Base-by-base conservation (phyloP, 2,113 vertebrate genomes). In the Tupaia tana region DNA sequence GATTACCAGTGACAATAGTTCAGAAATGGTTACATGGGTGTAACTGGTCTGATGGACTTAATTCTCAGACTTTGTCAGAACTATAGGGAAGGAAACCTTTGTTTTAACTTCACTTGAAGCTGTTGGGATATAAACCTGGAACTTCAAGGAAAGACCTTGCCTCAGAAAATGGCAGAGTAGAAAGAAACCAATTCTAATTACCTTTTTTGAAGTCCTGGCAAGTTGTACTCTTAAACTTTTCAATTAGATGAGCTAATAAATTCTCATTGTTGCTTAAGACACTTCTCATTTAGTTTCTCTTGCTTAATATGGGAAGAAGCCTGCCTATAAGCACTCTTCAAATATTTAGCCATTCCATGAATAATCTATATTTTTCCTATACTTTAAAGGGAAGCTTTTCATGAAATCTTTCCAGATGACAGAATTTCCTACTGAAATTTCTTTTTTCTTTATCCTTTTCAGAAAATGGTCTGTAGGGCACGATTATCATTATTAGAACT, bases 401-500 rank as follows among this genome's bases (percentile, higher is more conserved):
- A 61, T 70, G 74, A 94, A 86, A 24, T 83, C 67, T 69, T 56
- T 70, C 34, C 31, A 75, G 3, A 34, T 64, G n/a, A 90, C 95
- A 3, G 20, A 61, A 56, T 9, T 73, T 85, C 22, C 34, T 25
- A 29, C n/a, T 64, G 31, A 89, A 91, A 75, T 80, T 77, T 87
- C 58, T 61, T 89, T 69, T 95, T 22, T 43, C 61, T 92, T 79
- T 86, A 4, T 74, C n/a, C 3, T 69, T 86, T 74, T 79, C 14
- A 74, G 80, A n/a, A 95, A 82, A 82, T 25, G 27, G 10, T 63
- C 67, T 61, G 29, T 66, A 82, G 11, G 11, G 12, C 66, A 70
- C 58, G 18, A 52, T 85, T 86, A 79, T 67, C 58, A 82, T 90
- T 52, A 93, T 86, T 86, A 93, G 78, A 90, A 90, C 25, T 78